Base-by-base conservation (phyloP, 2,888 invertebrate genomes). In the Pardosa pseudoannulata region DNA sequence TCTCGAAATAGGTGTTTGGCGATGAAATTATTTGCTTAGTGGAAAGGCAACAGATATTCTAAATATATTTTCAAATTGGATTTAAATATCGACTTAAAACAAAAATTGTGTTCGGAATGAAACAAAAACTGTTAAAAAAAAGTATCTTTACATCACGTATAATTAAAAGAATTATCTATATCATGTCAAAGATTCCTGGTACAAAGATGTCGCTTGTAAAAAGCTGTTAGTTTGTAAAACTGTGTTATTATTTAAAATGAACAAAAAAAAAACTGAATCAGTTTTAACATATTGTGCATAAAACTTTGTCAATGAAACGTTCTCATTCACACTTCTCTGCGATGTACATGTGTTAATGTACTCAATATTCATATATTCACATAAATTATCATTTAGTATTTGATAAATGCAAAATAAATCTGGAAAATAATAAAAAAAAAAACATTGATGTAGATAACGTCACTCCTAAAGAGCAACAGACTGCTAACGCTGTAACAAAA, bases 201-300 rank as follows among this genome's bases (percentile, higher is more conserved):
- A 56, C 56, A 6, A 23, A 19, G 16, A 23, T 56, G 23, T 56
- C 23, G 56, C 56, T 56, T 56, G 56, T 56, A 56, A 3, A 56
- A 56, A 56, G 56, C 56, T 23, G 56, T 56, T 56, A 56, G 56
- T 23, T 56, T 56, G 56, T 56, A 19, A 19, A 56, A 19, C 19
- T 56, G 56, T 56, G 56, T 56, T 23, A 56, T 23, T 56, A 56
- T 56, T 56, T 56, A 56, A 23, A 56, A 46, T 46, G 41, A 56
- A 56, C 56, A 23, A 23, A 56, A 23, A 46, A n/a, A 46, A 56
- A 56, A 56, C 23, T 56, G 56, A 56, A 56, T 23, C 56, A 56
- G 56, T 56, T 56, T 56, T 56, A 56, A 56, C 56, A 19, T 56
- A 56, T 23, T 56, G 56, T 56, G 56, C 56, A 56, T 56, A 56